Conservation (phyloP, 2,888 invertebrate genomes). For the Ephialtes manifestator region DNA sequence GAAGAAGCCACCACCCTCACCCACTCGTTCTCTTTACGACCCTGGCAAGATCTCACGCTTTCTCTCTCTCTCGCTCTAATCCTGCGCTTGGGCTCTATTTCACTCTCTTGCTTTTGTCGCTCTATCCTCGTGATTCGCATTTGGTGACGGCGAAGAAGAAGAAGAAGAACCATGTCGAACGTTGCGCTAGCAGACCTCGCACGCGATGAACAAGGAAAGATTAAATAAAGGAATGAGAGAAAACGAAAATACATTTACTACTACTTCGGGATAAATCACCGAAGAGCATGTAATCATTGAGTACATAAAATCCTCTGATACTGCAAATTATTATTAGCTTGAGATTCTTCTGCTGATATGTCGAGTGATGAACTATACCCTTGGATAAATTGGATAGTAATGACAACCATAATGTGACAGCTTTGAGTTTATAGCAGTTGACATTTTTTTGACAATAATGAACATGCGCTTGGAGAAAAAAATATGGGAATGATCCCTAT, state of each 20-base stretch:
- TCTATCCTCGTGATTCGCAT: constrained; percentile 50
- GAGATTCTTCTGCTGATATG: too few relatives aligned
- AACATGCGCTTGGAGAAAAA: too few relatives aligned
- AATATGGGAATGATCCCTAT: too few relatives aligned
- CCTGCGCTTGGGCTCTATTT: constrained; percentile 1
- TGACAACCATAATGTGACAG: too few relatives aligned
- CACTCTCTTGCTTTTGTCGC: neutral
- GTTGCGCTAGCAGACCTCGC: constrained; percentile 53
- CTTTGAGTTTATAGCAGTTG: too few relatives aligned
- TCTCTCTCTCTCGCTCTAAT: constrained; percentile 8
- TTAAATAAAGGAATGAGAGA: constrained; percentile 10
- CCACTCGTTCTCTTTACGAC: constrained; percentile 65
- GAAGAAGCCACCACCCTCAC: constrained; percentile 61
- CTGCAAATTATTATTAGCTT: too few relatives aligned
- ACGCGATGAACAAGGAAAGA: constrained; percentile 10
- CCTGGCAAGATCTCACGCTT: constrained; percentile 42
- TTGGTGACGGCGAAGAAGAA: constrained; percentile 39
- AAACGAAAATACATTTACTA: neutral
- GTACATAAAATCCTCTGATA: too few relatives aligned
- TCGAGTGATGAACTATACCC: too few relatives aligned
- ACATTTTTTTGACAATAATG: too few relatives aligned
- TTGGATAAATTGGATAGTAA: too few relatives aligned
- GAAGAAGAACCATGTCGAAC: constrained; percentile 14
- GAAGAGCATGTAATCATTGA: neutral
- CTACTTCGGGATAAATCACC: constrained; percentile 23